phyloP scores from a whole-genome alignment of 2,113 vertebrate genomes.

The Mormyrus lacerda region DNA sequence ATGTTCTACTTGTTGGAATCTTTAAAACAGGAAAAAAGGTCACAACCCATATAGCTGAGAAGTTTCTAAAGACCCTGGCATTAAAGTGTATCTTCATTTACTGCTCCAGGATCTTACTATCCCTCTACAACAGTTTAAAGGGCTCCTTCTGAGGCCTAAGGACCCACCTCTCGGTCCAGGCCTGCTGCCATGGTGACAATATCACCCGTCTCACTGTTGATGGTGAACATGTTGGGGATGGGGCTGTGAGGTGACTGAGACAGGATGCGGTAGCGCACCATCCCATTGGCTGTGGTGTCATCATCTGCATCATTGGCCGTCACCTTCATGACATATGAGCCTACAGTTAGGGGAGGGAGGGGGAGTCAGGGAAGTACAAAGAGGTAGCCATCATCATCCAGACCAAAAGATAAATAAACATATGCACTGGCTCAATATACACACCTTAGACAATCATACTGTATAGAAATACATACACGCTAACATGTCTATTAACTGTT shows the following conservation, averaged over 20 bases:
- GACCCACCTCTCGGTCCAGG: slow-evolving; percentile 82
- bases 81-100: background rate
- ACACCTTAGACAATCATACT: background rate
- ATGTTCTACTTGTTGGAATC: background rate
- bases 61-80: background rate
- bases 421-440: background rate
- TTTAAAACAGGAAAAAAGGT: background rate
- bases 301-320: slow-evolving; percentile 87
- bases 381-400: background rate
- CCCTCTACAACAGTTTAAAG: background rate
- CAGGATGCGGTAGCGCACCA: slow-evolving; percentile 88
- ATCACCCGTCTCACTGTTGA: slow-evolving; percentile 91
- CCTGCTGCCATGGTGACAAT: slow-evolving; percentile 87
- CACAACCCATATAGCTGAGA: background rate
- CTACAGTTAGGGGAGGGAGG: slow-evolving; percentile 46
- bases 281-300: slow-evolving; percentile 84
- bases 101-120: background rate
- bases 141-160: background rate
- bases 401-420: background rate
- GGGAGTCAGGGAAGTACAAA: background rate
- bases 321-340: slow-evolving; percentile 90
- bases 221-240: slow-evolving; percentile 92
- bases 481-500: background rate
- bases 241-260: slow-evolving; percentile 88
- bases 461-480: background rate